A percentile compares a stretch with the other conserved stretches of the same genome.
Evolutionary conservation across 2,113 vertebrate species (phyloP).

Genomic region (Cervus canadensis): DNA sequence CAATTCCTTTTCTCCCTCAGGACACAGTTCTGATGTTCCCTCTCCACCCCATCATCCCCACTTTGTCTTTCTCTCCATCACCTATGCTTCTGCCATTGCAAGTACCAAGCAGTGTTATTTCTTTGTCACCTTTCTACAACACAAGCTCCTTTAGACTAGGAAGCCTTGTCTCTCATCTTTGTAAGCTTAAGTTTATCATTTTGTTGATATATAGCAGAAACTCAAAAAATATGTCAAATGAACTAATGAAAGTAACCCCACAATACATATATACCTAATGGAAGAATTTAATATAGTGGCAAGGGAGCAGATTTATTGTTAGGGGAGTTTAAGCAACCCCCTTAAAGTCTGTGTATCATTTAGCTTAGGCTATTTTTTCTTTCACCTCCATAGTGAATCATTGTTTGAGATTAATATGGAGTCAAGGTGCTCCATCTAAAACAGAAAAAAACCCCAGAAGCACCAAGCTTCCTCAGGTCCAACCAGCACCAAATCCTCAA

Average conservation of each 20-base stretch:
- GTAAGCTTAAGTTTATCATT: not conserved
- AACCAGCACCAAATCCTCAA: not conserved
- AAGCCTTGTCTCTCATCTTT: not conserved
- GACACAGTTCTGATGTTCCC: not conserved
- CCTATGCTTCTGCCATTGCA: not conserved
- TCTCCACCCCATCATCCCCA: accelerated
- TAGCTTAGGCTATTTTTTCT: not conserved
- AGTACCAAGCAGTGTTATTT: not conserved
- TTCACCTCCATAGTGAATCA: not conserved
- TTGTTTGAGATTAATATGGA: not conserved
- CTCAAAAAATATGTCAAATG: not conserved
- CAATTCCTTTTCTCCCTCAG: not conserved
- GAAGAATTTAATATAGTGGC: not conserved
- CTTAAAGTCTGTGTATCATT: not conserved
- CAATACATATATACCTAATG: not conserved
- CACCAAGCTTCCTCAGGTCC: not conserved
- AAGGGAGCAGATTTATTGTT: not conserved
- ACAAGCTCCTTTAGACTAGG: not conserved
- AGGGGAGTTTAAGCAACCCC: not conserved
- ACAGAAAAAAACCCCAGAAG: not conserved
- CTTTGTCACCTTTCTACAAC: not conserved
- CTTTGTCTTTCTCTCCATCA: not conserved
- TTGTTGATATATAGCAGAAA: not conserved
- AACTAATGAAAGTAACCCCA: not conserved
- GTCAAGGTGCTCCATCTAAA: not conserved